Percentiles rank a stretch among this genome's conserved stretches.
Evolutionary conservation across 2,797 vertebrate genomes (phyloP).

Genomic region (Poeciliopsis gracilis): DNA sequence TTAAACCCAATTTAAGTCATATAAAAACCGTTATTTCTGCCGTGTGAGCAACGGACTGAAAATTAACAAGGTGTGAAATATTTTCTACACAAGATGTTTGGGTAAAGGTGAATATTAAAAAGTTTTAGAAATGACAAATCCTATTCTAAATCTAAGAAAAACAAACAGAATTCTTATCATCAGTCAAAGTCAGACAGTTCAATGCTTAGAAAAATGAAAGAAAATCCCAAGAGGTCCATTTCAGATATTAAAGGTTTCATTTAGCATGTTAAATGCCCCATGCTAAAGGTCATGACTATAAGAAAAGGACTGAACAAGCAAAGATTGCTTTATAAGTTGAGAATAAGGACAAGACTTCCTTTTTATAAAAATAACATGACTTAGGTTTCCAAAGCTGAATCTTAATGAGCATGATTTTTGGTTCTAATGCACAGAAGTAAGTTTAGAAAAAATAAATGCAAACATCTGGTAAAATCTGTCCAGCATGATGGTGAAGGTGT

Average conservation of each 20-base stretch:
- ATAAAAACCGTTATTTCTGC: not conserved
- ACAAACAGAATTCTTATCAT: not conserved
- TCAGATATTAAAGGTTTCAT: not conserved
- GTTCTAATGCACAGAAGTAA: not conserved
- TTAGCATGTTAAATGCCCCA: not conserved
- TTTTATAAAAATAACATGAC: not conserved
- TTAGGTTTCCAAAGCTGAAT: not conserved
- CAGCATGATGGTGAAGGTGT: not conserved
- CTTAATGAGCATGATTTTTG: not conserved
- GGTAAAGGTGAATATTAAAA: not conserved
- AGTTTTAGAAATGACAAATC: not conserved
- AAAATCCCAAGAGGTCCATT: not conserved
- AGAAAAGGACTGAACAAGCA: not conserved
- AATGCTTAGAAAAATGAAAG: not conserved
- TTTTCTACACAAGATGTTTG: not conserved
- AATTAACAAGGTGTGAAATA: not conserved
- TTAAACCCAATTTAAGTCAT: not conserved
- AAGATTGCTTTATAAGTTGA: not conserved
- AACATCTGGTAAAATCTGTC: not conserved
- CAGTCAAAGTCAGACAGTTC: not conserved
- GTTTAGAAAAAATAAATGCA: not conserved
- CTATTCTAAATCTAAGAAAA: not conserved
- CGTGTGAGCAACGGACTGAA: not conserved
- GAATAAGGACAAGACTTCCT: not conserved
- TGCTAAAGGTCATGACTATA: not conserved